Base-by-base conservation (phyloP, 2,797 vertebrate genomes). In the Micromesistius poutassou region DNA sequence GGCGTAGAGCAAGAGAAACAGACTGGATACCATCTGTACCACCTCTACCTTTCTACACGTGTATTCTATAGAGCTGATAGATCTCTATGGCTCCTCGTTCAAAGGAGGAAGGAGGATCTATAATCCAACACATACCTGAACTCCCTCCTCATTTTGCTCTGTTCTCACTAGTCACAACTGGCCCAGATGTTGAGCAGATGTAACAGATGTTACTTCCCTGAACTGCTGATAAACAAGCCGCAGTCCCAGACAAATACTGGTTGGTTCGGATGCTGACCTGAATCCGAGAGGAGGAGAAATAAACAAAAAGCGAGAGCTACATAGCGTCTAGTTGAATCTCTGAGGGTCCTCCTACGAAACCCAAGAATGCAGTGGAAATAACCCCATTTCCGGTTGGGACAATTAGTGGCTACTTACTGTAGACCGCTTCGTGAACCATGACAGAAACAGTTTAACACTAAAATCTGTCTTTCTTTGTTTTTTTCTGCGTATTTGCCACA, bases 121-220 rank as follows among this genome's bases (percentile, higher is more conserved):
- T 77, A 83, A 82, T 84, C 84, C 73, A 80, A 87, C 81, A 86
- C 66, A 86, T 84, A 83, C 80, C 79, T 83, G 55, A 62, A n/a
- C 22, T 77, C 85, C 38, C 84, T 77, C 81, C 83, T 77, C 46
- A 75, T 35, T 77, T 71, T 50, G 38, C 79, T 80, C 74, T 75
- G 36, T 80, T 78, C 89, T 90, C 90, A 92, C 87, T 92, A 89
- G 88, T 89, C 79, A 86, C 90, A 87, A 83, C 86, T 85, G 86
- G 76, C 76, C 87, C 92, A 95, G 91, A 93, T 94, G 92, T 89
- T 86, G 68, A 87, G 89, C 92, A 95, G 93, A 94, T 94, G 94
- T 89, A 77, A 79, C 73, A 82, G 76, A 90, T 83, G 87, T 91
- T 84, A 85, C 80, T 72, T 82, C 82, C 50, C 76, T 87, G 81